Percentiles rank a stretch among this genome's conserved stretches.
Conservation (phyloP, 2,113 vertebrate species). For the Cephalophus harveyi region DNA sequence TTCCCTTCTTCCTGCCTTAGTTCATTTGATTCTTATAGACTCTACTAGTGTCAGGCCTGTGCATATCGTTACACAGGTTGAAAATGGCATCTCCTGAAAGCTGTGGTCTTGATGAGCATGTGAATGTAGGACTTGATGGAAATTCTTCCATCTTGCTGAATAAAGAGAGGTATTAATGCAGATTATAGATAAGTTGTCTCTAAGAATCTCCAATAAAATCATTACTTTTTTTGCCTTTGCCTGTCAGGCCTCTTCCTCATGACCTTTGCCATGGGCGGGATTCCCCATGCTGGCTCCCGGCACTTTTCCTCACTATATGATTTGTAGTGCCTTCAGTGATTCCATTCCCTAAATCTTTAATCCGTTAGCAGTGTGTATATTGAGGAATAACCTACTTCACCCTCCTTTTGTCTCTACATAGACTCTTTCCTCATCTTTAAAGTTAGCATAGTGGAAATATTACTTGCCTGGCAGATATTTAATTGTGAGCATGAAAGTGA, state of each 20-base stretch:
- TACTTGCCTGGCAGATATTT: neutral
- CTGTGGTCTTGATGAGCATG: neutral
- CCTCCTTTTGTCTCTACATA: neutral
- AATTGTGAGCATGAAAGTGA: neutral
- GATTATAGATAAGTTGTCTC: neutral
- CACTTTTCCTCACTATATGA: neutral
- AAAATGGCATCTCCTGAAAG: neutral
- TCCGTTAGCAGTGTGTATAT: neutral
- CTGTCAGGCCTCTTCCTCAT: no score
- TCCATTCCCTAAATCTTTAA: constrained; percentile 2
- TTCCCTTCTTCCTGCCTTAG: neutral
- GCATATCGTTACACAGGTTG: neutral
- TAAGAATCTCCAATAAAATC: neutral
- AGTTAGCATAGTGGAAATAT: neutral
- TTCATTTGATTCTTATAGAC: neutral
- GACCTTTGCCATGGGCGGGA: no score
- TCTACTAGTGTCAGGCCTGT: neutral
- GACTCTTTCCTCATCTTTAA: constrained; percentile 13
- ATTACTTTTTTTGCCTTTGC: neutral
- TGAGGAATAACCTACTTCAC: neutral
- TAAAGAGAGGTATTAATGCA: neutral
- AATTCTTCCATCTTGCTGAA: neutral
- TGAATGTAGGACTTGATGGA: neutral
- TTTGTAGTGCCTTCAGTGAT: neutral
- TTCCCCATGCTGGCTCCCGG: no score